Percentiles rank a stretch among this genome's conserved stretches.
These are phyloP conservation scores for Limanda limanda DNA, from an alignment of 2,113 vertebrate species.

Conservation along the genomic window DNA sequence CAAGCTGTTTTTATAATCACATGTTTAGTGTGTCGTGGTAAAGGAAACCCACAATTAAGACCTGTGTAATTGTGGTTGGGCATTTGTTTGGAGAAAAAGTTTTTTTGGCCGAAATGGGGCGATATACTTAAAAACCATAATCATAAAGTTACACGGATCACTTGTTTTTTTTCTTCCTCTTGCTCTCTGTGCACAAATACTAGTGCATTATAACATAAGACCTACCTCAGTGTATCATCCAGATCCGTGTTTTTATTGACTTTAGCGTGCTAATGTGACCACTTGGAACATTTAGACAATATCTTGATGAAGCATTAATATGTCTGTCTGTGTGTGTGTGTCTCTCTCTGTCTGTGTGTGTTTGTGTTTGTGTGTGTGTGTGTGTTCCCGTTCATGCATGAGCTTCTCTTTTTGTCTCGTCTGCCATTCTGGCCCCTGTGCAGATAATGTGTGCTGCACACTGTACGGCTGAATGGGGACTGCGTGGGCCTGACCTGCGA, in stretches of 20 bases:
- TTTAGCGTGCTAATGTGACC: not conserved
- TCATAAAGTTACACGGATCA: not conserved
- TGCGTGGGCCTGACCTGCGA: constrained; percentile 81
- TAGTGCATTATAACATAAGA: not conserved
- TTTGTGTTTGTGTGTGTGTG: constrained; percentile 29
- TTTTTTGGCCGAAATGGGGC: not conserved
- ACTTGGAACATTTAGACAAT: not conserved
- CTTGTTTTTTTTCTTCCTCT: not conserved
- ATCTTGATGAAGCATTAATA: constrained; percentile 24
- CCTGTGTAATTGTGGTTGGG: constrained; percentile 56
- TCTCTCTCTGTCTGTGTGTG: not conserved
- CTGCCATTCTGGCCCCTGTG: constrained; percentile 68
- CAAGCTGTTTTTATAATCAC: constrained; percentile 71
- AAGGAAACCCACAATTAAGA: constrained; percentile 65
- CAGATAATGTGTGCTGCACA: constrained; percentile 62
- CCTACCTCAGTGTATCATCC: not conserved
- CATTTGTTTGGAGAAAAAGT: constrained; percentile 29
- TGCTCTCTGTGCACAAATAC: not conserved
- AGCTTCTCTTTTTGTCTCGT: constrained; percentile 70
- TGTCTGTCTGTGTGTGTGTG: constrained; percentile 17
- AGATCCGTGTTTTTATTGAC: not conserved
- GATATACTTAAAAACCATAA: not conserved
- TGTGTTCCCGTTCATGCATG: constrained; percentile 29
- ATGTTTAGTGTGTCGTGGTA: constrained; percentile 63
- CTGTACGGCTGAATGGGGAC: constrained; percentile 77